Percentiles rank a stretch among this genome's conserved stretches.
Conservation (phyloP, 1,140 invertebrate genomes). For the Pseudomyrmex gracilis region DNA sequence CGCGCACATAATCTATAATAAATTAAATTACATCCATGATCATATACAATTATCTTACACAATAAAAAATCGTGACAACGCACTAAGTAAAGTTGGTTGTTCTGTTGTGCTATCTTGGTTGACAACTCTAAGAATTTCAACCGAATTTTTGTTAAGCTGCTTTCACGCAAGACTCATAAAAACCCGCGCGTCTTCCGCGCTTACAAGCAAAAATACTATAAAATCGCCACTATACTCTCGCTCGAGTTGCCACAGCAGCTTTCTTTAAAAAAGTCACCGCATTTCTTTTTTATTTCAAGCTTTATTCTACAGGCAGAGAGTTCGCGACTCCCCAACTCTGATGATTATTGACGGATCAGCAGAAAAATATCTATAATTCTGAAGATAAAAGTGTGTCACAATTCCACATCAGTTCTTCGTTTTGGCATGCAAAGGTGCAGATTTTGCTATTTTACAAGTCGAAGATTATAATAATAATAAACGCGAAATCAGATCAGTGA, state of each 20-base stretch:
- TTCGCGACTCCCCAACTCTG: not conserved
- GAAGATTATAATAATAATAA: not conserved
- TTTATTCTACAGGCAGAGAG: constrained; percentile 4
- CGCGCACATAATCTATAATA: not conserved
- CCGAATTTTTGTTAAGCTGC: constrained; percentile 7
- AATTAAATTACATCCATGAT: not conserved
- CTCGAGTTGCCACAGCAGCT: constrained; percentile 1
- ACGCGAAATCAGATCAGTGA: not conserved
- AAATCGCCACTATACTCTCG: constrained; percentile 9
- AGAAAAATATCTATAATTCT: constrained; percentile 9
- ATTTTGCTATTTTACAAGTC: not conserved
- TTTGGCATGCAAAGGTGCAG: not conserved
- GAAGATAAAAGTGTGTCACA: not conserved
- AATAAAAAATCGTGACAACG: constrained; percentile 1
- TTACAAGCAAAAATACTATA: constrained; percentile 29
- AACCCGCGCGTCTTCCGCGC: not conserved
- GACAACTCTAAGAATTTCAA: constrained; percentile 10
- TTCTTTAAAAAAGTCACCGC: constrained; percentile 13
- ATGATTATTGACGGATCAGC: not conserved
- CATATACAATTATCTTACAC: not conserved
- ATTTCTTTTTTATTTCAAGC: constrained; percentile 25
- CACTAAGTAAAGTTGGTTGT: not conserved
- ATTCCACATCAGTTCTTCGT: not conserved
- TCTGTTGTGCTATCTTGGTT: constrained; percentile 11
- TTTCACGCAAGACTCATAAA: constrained; percentile 42